Evolutionary conservation across 2,797 vertebrate species (phyloP).

Genomic region (Ispidina picta): DNA sequence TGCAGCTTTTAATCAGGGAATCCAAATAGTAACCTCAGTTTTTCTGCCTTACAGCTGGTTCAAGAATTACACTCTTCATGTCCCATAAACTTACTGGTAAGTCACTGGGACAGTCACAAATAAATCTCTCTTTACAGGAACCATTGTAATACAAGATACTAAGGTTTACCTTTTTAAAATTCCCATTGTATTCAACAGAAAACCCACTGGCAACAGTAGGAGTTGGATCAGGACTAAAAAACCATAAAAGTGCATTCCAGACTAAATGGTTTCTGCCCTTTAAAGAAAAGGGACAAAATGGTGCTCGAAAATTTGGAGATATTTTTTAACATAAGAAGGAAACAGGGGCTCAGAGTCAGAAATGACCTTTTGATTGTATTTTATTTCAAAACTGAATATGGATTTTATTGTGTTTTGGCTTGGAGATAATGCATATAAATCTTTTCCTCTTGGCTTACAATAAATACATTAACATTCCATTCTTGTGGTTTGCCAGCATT

Average conservation of each 20-base stretch:
- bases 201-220: conserved; percentile 32
- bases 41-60: conserved; percentile 22
- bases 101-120: neutral
- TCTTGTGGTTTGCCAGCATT: conserved; percentile 67
- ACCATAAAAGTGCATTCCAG: conserved; percentile 5
- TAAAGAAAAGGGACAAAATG: conserved; percentile 18
- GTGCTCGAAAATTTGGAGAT: neutral
- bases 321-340: neutral
- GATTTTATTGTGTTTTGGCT: conserved; percentile 27
- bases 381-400: conserved; percentile 11
- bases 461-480: conserved; percentile 90
- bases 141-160: neutral
- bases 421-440: conserved; percentile 66
- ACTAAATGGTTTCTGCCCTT: conserved; percentile 2
- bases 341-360: neutral
- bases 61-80: neutral
- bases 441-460: conserved; percentile 89
- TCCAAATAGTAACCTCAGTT: conserved; percentile 16
- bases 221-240: conserved; percentile 48
- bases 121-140: neutral
- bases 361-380: conserved; percentile 10
- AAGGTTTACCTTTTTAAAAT: neutral
- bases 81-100: neutral
- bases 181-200: neutral
- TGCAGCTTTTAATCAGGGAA: conserved; percentile 20